Evolutionary conservation across 2,888 invertebrate species (phyloP).

Genomic region (Calameuta pallipes): DNA sequence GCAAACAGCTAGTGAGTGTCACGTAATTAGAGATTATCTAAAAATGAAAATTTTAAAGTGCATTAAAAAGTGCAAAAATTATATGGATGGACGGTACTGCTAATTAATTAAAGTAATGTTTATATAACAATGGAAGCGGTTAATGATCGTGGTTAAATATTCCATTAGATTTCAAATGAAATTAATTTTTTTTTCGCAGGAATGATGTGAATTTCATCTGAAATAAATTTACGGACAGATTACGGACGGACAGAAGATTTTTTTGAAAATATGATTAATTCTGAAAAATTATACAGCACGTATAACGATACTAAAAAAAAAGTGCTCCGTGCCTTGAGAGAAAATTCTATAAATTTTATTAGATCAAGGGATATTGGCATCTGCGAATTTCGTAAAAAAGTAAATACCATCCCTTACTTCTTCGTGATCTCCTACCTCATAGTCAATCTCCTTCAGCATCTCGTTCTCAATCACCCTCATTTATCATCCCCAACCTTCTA

Average conservation of each 20-base stretch:
- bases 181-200: neutral
- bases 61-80: neutral
- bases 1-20: conserved; percentile 38
- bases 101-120: neutral
- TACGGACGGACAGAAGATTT: no score
- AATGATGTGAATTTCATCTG: neutral
- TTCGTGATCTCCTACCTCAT: neutral
- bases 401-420: neutral
- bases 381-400: neutral
- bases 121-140: neutral
- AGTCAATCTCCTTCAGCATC: neutral
- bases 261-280: neutral
- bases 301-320: neutral
- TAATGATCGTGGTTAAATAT: neutral
- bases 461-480: neutral
- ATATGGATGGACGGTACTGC: neutral
- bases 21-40: neutral
- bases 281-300: neutral
- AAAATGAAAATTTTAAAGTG: neutral
- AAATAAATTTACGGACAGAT: neutral
- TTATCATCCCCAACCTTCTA: neutral
- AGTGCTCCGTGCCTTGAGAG: no score
- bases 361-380: no score
- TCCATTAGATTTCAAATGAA: neutral
- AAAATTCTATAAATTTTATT: no score